Evolutionary conservation across 30 jellyfish, hydroid and myxozoan species (phyloP).

Genomic region (Cassiopea andromeda): DNA sequence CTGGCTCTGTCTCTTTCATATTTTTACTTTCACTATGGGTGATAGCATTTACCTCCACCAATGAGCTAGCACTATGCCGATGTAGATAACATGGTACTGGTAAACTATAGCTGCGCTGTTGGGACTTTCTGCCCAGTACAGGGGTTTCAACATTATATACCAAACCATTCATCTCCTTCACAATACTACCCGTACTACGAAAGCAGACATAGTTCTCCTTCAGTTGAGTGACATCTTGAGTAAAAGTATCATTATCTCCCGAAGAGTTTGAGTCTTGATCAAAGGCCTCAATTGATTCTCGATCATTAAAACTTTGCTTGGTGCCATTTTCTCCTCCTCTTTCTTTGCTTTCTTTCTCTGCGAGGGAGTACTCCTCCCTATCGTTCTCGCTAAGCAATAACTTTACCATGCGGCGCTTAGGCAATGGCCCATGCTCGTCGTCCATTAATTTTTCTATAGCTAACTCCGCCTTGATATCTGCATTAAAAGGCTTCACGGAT

Average conservation of each 20-base stretch:
- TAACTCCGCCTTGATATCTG: slow-evolving; percentile 68
- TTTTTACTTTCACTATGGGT: not conserved
- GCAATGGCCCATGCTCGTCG: slow-evolving; percentile 97
- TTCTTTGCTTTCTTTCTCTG: not conserved
- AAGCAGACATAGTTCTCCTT: not conserved
- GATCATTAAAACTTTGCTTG: not conserved
- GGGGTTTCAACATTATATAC: not conserved
- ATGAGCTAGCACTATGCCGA: not conserved
- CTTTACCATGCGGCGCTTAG: slow-evolving; percentile 73
- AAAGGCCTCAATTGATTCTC: not conserved
- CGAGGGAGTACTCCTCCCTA: not conserved
- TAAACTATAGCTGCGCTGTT: not conserved
- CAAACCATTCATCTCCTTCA: not conserved
- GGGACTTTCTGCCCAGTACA: not conserved
- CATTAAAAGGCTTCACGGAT: slow-evolving; percentile 85
- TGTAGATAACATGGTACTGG: not conserved
- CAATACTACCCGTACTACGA: not conserved
- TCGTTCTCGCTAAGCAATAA: slow-evolving; percentile 34
- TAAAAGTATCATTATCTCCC: not conserved
- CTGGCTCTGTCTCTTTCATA: not conserved
- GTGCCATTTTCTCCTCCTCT: not conserved
- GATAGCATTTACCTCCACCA: not conserved
- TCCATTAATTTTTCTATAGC: slow-evolving; percentile 97
- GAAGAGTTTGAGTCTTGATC: not conserved
- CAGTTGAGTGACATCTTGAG: not conserved